phyloP scores from a whole-genome alignment of 2,797 vertebrate genomes.

The Sylvilagus floridanus region DNA sequence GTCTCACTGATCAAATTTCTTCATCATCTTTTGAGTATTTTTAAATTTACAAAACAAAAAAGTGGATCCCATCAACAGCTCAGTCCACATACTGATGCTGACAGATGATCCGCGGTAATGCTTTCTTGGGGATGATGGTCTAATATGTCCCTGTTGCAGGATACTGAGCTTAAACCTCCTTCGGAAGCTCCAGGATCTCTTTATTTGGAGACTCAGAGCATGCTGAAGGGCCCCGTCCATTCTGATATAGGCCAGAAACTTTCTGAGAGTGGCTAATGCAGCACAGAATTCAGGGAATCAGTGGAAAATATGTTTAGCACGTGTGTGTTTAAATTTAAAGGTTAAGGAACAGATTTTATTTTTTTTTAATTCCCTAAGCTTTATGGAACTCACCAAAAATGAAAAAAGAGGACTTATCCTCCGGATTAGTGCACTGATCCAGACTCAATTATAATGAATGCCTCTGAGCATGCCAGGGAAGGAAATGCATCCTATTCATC shows the following conservation, averaged over 20 bases:
- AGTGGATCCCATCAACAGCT: conserved; percentile 55
- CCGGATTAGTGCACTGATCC: conserved; percentile 56
- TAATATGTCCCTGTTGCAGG: conserved; percentile 70
- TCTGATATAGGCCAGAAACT: conserved; percentile 56
- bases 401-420: conserved; percentile 26
- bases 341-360: neutral
- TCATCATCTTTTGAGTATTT: conserved; percentile 60
- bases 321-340: conserved; percentile 58
- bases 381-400: conserved; percentile 54
- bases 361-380: neutral
- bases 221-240: neutral
- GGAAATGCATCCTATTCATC: neutral
- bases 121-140: conserved; percentile 64
- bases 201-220: conserved; percentile 63
- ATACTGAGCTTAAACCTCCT: conserved; percentile 79
- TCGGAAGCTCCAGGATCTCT: conserved; percentile 79
- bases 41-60: conserved; percentile 63
- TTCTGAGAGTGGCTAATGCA: conserved; percentile 29
- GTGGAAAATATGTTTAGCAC: neutral
- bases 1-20: conserved; percentile 72
- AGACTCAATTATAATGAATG: conserved; percentile 35
- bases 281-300: conserved; percentile 54
- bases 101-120: conserved; percentile 74
- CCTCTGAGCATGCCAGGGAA: neutral
- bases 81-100: conserved; percentile 56